Base-by-base conservation (phyloP, 2,888 invertebrate species). In the Ophion ellenae region DNA sequence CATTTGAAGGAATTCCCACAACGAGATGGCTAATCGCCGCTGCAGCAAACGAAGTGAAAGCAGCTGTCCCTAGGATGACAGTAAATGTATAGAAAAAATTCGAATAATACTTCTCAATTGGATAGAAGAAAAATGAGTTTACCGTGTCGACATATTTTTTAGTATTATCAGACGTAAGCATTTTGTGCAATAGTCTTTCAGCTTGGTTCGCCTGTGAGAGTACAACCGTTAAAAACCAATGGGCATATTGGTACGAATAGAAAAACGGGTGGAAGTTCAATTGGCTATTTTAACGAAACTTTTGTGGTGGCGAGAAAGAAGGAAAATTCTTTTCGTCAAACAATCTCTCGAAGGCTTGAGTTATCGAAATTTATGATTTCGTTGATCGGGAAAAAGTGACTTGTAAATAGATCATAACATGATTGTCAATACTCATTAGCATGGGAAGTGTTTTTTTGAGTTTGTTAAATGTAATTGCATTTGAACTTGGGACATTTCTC, bases 31-130 rank as follows among this genome's bases (percentile, higher is more conserved):
- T 28, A 85, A 36, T 24, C 32, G 64, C 9, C 81, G 64, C n/a
- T 83, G 85, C 14, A 87, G 76, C 14, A 82, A 75, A 36, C 81
- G 83, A 24, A 87, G 83, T 0, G 87, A 88, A 10, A 87, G 53
- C 28, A 85, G 77, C 59, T 80, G 61, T 40, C 70, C 76, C 87
- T 87, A 67, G 0, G 73, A 66, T 66, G 9, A 63, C 61, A 14
- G 70, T 28, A 11, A 59, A 71, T 36, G 36, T 32, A 45, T 36
- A 67, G 14, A 86, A 4, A 84, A 36, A 24, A 78, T 83, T 61
- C 83, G 71, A n/a, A 57, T 69, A 83, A 17, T 53, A 53, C 17
- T 53, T 53, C 9, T 17, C 3, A 53, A 7, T 14, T 14, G 17
- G 2, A 53, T 53, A 53, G 9, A 53, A 14, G 53, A 53, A 53